Conservation (phyloP, 2,113 vertebrate genomes). For the Muntiacus muntjak region DNA sequence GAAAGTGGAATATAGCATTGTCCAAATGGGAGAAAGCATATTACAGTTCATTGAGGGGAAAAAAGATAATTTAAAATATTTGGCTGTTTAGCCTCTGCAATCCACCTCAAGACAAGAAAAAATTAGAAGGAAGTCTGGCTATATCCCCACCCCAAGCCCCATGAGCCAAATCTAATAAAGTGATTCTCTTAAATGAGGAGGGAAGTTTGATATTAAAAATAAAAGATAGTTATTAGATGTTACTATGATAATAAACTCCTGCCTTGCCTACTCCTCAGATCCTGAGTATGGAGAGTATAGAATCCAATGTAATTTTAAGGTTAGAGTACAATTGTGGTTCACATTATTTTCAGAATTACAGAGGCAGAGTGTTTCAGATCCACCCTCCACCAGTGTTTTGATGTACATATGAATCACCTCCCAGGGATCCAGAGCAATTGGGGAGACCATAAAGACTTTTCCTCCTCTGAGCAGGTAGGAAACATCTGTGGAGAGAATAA, state of each 20-base stretch:
- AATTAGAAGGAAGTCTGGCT: neutral
- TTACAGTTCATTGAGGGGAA: neutral
- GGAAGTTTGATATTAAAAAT: neutral
- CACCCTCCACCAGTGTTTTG: neutral
- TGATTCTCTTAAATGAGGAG: neutral
- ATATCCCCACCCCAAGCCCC: neutral
- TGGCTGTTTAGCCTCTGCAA: neutral
- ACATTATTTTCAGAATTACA: neutral
- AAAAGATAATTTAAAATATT: neutral
- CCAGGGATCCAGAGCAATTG: neutral
- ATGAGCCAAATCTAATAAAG: neutral
- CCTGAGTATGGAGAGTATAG: rapidly evolving
- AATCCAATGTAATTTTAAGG: neutral
- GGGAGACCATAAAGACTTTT: neutral
- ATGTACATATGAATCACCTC: neutral
- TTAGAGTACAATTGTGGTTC: neutral
- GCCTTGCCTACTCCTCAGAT: neutral
- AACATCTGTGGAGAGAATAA: neutral
- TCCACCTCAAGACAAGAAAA: neutral
- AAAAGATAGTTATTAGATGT: neutral
- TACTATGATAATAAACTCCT: neutral
- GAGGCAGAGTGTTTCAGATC: neutral
- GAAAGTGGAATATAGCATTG: neutral
- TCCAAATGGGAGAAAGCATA: neutral
- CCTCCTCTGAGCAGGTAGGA: neutral